phyloP scores from a whole-genome alignment of 2,797 vertebrate species.

The Mormyrops attenuatus region DNA sequence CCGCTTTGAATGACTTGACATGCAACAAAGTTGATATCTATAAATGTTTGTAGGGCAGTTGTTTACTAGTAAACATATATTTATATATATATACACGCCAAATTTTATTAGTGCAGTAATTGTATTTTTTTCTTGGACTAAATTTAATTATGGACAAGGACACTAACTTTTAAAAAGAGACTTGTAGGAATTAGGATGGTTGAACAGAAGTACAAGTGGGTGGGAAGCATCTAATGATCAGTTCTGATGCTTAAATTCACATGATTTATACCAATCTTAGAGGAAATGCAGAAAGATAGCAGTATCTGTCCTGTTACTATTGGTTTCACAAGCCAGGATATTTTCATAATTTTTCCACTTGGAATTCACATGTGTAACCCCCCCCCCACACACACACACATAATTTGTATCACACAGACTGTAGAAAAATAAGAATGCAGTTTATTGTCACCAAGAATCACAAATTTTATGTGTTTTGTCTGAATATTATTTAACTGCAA shows the following conservation, averaged over 20 bases:
- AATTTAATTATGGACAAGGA: background rate
- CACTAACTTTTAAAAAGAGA: background rate
- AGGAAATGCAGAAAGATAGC: background rate
- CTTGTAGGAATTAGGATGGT: background rate
- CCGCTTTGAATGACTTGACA: background rate
- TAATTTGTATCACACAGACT: background rate
- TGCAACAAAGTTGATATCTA: background rate
- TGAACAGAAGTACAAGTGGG: background rate
- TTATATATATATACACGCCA: background rate
- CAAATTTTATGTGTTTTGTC: background rate
- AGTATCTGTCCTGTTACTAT: background rate
- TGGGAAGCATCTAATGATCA: background rate
- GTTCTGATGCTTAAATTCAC: background rate
- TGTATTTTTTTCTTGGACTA: background rate
- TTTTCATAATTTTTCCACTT: background rate
- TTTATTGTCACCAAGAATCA: background rate
- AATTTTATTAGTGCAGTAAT: background rate
- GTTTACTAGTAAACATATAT: background rate
- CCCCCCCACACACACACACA: too few relatives aligned
- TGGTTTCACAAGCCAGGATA: background rate
- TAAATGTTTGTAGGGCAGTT: background rate
- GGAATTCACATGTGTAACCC: background rate
- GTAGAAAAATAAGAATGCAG: background rate
- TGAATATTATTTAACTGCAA: background rate
- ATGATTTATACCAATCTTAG: background rate